Evolutionary conservation across 2,888 invertebrate species (phyloP).

Genomic region (Tinea semifulvella): DNA sequence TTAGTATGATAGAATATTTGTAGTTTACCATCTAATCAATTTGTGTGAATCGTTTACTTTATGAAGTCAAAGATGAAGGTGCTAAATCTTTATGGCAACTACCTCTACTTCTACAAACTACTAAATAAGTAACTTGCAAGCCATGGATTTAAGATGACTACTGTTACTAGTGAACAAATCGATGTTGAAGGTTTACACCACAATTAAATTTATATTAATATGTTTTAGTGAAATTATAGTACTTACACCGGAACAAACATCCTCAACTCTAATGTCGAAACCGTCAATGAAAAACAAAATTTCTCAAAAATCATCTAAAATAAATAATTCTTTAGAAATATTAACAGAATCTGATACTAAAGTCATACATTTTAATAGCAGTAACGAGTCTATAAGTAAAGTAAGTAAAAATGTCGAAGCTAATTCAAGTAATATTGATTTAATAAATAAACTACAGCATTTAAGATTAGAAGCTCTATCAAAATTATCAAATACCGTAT

Average conservation of each 20-base stretch:
- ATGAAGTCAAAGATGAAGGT: no score
- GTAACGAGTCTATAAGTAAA: constrained; percentile 21
- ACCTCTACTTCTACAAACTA: no score
- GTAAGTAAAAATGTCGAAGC: constrained; percentile 39
- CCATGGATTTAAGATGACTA: no score
- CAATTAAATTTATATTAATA: constrained; percentile 2
- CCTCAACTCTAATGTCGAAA: constrained; percentile 19
- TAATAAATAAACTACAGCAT: constrained; percentile 23
- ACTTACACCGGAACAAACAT: constrained; percentile 25
- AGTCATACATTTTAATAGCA: constrained; percentile 21
- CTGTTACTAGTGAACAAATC: no score
- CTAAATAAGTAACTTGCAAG: no score
- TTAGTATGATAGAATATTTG: no score
- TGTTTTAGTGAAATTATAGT: constrained; percentile 24
- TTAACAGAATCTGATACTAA: constrained; percentile 30
- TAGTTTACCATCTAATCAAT: no score
- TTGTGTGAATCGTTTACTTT: no score
- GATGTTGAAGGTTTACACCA: no score
- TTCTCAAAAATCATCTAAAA: constrained; percentile 29
- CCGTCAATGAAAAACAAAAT: constrained; percentile 25
- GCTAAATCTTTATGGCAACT: no score
- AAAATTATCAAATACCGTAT: no score
- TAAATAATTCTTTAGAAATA: constrained; percentile 26
- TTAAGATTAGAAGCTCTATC: no score
- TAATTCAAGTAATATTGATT: constrained; percentile 36